These are phyloP conservation scores for Cottoperca gobio DNA, from an alignment of 2,797 vertebrate species.

Conservation along the genomic window DNA sequence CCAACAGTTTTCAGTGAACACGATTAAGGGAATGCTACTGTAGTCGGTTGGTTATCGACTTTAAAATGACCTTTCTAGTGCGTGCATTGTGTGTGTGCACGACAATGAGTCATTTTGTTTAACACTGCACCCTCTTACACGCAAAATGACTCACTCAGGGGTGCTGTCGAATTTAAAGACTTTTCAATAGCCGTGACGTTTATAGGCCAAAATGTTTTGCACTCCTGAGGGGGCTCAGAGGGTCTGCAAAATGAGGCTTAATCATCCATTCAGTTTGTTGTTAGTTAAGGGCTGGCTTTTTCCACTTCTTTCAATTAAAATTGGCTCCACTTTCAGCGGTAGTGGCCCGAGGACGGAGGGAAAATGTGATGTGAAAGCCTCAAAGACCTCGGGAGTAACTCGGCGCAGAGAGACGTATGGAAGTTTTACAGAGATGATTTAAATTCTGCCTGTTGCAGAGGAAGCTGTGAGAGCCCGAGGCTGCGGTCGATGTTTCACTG, in stretches of 20 bases:
- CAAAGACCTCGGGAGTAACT: slow-evolving; percentile 13
- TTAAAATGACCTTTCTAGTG: slow-evolving; percentile 43
- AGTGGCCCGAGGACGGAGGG: slow-evolving; percentile 25
- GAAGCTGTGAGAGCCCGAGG: background rate
- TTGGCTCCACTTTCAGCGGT: slow-evolving; percentile 10
- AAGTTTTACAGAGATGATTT: slow-evolving; percentile 36
- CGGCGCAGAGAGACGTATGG: background rate
- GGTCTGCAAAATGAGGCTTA: slow-evolving; percentile 37
- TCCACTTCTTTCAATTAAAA: slow-evolving; percentile 55
- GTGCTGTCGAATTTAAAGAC: slow-evolving; percentile 19
- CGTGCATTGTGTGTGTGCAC: background rate
- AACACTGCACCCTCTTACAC: background rate
- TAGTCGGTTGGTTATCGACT: slow-evolving; percentile 2
- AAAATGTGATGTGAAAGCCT: slow-evolving; percentile 30
- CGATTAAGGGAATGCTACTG: background rate
- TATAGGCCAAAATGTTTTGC: slow-evolving; percentile 61
- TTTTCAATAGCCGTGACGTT: slow-evolving; percentile 55
- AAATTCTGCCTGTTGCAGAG: slow-evolving; percentile 32
- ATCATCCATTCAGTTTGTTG: slow-evolving; percentile 43
- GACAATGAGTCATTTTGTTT: background rate
- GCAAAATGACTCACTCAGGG: slow-evolving; percentile 36
- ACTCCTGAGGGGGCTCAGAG: slow-evolving; percentile 30
- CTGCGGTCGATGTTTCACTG: background rate
- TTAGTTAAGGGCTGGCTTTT: background rate
- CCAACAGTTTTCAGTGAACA: background rate